Conservation (phyloP, 2,797 vertebrate species). For the Avahi laniger region DNA sequence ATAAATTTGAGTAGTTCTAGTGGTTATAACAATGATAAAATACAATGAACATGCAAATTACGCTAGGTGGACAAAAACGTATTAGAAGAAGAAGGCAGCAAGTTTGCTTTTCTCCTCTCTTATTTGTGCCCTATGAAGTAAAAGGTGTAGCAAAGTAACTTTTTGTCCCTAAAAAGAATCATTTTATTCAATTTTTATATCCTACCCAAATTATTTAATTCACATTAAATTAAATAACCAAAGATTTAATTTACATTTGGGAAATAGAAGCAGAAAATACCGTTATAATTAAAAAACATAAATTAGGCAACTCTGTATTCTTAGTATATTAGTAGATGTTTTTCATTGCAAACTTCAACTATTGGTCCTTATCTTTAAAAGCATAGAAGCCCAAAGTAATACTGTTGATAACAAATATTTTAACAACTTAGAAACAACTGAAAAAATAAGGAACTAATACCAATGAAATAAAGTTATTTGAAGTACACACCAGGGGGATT, state of each 20-base stretch:
- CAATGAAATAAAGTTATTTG: slow-evolving; percentile 67
- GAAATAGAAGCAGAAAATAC: slow-evolving; percentile 50
- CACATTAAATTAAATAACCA: slow-evolving; percentile 59
- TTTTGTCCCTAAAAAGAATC: slow-evolving; percentile 46
- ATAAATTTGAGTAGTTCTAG: neutral
- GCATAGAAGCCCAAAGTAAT: neutral
- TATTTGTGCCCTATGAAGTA: neutral
- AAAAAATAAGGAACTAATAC: slow-evolving; percentile 69
- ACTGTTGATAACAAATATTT: slow-evolving; percentile 65
- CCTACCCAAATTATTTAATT: slow-evolving; percentile 50
- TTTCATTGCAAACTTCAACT: slow-evolving; percentile 57
- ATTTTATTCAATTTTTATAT: slow-evolving; percentile 53
- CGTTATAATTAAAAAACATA: slow-evolving; percentile 62
- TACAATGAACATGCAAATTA: neutral
- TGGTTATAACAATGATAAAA: neutral
- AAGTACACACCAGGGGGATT: slow-evolving; percentile 67
- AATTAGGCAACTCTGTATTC: slow-evolving; percentile 41
- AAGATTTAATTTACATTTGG: slow-evolving; percentile 60
- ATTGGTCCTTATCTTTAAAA: slow-evolving; percentile 51
- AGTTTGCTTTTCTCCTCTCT: neutral
- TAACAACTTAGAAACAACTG: slow-evolving; percentile 74
- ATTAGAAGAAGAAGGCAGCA: neutral
- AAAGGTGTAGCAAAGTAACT: neutral
- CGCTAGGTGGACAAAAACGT: neutral
- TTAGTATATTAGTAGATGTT: slow-evolving; percentile 25